These are phyloP conservation scores for Sarcophilus harrisii DNA, from an alignment of 2,797 vertebrate species.

Conservation along the genomic window DNA sequence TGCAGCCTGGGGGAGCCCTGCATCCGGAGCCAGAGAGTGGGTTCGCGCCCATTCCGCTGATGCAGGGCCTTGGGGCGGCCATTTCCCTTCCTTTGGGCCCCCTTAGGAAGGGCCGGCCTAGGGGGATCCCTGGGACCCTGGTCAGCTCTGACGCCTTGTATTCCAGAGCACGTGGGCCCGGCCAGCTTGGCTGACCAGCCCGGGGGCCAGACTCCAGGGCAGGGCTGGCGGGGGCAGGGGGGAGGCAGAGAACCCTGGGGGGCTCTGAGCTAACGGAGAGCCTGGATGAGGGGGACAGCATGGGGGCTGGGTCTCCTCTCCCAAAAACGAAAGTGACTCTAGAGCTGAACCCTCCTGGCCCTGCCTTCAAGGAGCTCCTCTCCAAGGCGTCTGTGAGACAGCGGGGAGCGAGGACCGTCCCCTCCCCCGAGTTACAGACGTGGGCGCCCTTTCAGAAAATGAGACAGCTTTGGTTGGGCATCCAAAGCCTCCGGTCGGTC, in stretches of 20 bases:
- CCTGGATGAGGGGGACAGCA: not conserved
- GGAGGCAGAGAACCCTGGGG: not conserved
- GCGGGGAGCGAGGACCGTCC: fast-evolving
- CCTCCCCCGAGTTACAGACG: not conserved
- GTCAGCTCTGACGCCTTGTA: fast-evolving
- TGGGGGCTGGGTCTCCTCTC: not conserved
- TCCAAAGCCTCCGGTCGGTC: not conserved
- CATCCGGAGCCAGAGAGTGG: not conserved
- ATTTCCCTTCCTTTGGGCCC: not conserved
- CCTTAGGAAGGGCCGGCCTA: not conserved
- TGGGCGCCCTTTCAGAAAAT: not conserved
- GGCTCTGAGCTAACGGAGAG: not conserved
- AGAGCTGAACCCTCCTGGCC: not conserved
- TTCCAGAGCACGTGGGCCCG: not conserved
- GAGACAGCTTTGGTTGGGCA: not conserved
- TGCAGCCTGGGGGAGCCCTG: not conserved
- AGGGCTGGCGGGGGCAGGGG: not conserved
- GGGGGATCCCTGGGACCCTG: not conserved
- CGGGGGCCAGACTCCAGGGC: not conserved
- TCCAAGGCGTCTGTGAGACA: not conserved
- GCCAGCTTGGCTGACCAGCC: not conserved
- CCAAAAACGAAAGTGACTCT: not conserved
- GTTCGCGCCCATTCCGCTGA: not conserved
- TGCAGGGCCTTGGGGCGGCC: not conserved
- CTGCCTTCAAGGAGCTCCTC: not conserved